Evolutionary conservation across 2,888 invertebrate genomes (phyloP).

Genomic region (Villa cingulata): DNA sequence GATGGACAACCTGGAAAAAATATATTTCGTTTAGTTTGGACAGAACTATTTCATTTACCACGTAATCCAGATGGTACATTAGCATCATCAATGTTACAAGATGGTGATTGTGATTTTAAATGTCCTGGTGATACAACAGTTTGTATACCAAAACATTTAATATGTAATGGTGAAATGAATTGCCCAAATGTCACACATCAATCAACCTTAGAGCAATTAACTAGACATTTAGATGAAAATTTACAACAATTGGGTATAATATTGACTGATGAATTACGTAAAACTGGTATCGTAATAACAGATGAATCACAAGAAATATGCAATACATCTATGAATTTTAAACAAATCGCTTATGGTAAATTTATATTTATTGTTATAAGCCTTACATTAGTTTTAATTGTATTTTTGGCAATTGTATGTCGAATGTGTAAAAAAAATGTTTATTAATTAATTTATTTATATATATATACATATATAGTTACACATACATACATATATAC

Average conservation of each 20-base stretch:
- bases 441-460: not conserved
- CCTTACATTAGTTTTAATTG: constrained; percentile 26
- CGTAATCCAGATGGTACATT: constrained; percentile 68
- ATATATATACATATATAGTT: no score
- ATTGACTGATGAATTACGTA: constrained; percentile 37
- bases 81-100: constrained; percentile 62
- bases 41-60: constrained; percentile 73
- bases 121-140: constrained; percentile 74
- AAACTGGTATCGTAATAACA: constrained; percentile 42
- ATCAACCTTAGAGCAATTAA: constrained; percentile 37
- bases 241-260: constrained; percentile 43
- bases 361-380: constrained; percentile 29
- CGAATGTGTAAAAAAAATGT: constrained; percentile 14
- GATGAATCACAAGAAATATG: constrained; percentile 70
- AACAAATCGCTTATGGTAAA: constrained; percentile 30
- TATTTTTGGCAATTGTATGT: constrained; percentile 31
- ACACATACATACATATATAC: no score
- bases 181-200: constrained; percentile 59
- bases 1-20: constrained; percentile 70
- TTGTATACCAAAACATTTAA: constrained; percentile 68
- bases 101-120: constrained; percentile 67
- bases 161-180: constrained; percentile 79
- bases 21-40: constrained; percentile 82
- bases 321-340: constrained; percentile 37
- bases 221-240: constrained; percentile 46